phyloP scores from a whole-genome alignment of 2,888 invertebrate genomes.

The Drosophila mimetica region DNA sequence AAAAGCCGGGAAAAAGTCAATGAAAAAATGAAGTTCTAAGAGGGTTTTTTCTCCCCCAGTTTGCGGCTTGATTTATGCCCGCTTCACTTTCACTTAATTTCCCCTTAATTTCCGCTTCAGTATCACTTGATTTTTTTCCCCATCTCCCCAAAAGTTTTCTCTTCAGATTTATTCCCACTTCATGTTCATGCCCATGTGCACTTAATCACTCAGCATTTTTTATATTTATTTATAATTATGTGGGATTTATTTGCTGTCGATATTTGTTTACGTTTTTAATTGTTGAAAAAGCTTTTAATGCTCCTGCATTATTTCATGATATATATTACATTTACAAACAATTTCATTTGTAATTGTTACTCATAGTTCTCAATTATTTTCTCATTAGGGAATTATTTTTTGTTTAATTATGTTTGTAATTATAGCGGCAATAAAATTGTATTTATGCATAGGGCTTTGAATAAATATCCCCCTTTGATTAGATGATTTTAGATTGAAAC shows the following conservation, averaged over 20 bases:
- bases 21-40: conserved; percentile 26
- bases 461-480: not conserved
- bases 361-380: no score
- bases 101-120: conserved; percentile 27
- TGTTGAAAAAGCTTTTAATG: not conserved
- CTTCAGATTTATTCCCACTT: conserved; percentile 6
- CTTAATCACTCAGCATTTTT: not conserved
- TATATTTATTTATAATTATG: conserved; percentile 10
- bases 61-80: conserved; percentile 37
- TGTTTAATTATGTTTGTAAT: not conserved
- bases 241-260: not conserved
- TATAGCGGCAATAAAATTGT: not conserved
- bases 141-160: not conserved
- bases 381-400: no score
- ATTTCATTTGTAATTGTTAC: not conserved
- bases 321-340: not conserved
- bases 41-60: conserved; percentile 6
- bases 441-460: not conserved
- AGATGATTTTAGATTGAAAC: not conserved
- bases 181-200: not conserved
- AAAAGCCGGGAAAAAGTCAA: conserved; percentile 29
- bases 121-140: conserved; percentile 14
- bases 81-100: conserved; percentile 39
- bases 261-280: not conserved
- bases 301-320: not conserved